Conservation (phyloP, 2,888 invertebrate genomes). For the Andrena marginata region DNA sequence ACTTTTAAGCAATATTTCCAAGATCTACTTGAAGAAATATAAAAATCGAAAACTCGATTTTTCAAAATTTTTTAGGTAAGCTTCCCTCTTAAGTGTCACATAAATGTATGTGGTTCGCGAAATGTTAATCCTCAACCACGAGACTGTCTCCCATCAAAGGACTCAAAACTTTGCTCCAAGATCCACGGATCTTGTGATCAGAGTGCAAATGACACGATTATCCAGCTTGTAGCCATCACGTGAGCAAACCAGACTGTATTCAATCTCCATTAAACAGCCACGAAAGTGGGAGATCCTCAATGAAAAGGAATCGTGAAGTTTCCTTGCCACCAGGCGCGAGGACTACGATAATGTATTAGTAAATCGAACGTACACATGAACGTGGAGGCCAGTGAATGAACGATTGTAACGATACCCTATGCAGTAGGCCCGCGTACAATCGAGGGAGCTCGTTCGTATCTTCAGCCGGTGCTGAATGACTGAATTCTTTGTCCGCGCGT, state of each 20-base stretch:
- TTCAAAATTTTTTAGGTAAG: too few relatives aligned
- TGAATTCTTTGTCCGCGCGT: slow-evolving; percentile 60
- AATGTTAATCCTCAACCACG: too few relatives aligned
- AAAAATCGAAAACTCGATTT: too few relatives aligned
- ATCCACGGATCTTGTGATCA: too few relatives aligned
- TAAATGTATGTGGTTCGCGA: too few relatives aligned
- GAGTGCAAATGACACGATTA: too few relatives aligned
- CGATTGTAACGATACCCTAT: slow-evolving; percentile 53
- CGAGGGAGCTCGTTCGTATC: slow-evolving; percentile 43
- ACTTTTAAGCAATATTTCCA: too few relatives aligned
- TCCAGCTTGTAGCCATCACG: background rate
- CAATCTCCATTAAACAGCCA: background rate
- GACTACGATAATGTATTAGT: slow-evolving; percentile 2
- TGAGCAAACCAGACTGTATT: background rate
- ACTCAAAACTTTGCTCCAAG: too few relatives aligned
- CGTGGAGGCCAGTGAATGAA: slow-evolving; percentile 56
- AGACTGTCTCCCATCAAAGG: too few relatives aligned
- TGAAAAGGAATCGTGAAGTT: background rate
- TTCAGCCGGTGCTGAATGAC: slow-evolving; percentile 58
- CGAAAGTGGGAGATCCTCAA: background rate
- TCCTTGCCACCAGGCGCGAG: background rate
- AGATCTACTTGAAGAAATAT: too few relatives aligned
- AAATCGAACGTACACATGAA: slow-evolving; percentile 10
- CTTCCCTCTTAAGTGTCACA: too few relatives aligned
- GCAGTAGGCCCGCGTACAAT: slow-evolving; percentile 42